Base-by-base conservation (phyloP, 2,888 invertebrate species). In the Leptothorax acervorum region DNA sequence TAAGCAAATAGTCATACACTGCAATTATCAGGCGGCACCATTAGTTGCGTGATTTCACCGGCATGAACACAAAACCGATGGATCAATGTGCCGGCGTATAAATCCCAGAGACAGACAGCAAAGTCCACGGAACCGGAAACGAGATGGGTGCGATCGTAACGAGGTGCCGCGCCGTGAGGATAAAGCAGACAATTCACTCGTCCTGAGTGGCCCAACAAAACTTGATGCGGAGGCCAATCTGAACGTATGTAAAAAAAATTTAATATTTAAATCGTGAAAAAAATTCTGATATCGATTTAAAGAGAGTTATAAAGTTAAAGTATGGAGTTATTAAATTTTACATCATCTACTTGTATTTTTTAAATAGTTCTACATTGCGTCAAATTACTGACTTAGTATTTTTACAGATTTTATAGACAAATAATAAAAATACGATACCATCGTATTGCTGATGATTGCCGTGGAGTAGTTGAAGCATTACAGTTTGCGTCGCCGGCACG, bases 21-120 rank as follows among this genome's bases (percentile, higher is more conserved):
- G 93, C 98, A 98, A 88, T 97, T 98, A 87, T 98, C 97, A 0
- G 99, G 99, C 23, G 99, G 99, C 6, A 99, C 98, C 76, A 99
- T 95, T 2, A 99, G 96, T 94, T 99, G 99, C 0, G 98, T 97
- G 18, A 99, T 98, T 95, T 99, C 99, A 0, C 99, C 99, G 0
- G 99, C 99, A 95, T 99, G 99, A 0, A 99, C 99, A 93, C 99
- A 99, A 95, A 99, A 99, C 5, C 99, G 96, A 94, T 99, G 99
- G 79, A 99, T 95, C 57, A 99, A 95, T 1, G 97, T 97, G 3
- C 99, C 99, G 51, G 97, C 97, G 93, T 98, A 98, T 89, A 99
- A 95, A 94, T 99, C 99, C 99, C 99, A 99, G 0, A 99, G 96
- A 90, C 98, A 99, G 3, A 99, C 99, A 0, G 99, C 99, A 95